Evolutionary conservation across 2,113 vertebrate species (phyloP), one percentile per base, ranked within the genome.

Genomic region (Phrynosoma platyrhinos): DNA sequence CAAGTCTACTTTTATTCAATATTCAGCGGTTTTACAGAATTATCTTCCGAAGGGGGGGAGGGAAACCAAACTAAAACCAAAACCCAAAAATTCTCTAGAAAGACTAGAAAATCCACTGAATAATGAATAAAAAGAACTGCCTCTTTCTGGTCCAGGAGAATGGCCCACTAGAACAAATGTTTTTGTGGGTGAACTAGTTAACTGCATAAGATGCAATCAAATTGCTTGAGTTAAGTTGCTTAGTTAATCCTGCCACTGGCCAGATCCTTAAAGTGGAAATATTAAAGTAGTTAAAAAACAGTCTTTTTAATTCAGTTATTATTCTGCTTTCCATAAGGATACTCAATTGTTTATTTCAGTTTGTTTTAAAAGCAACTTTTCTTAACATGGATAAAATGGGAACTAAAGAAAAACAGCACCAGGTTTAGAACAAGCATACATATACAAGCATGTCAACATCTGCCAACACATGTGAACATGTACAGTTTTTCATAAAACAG

Each of bases 1-100:
- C 18, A 94, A 91, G 52, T 7, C 36, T 79, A 53, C 9, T 86
- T 86, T 77, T 66, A 91, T 5, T 58, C 27, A 87, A 69, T 83
- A 83, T 74, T 75, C 52, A 91, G 30, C 86, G 85, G 0, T 0
- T 6, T 42, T 1, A 75, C 83, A 64, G 77, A 55, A 13, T 75
- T 78, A 88, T 69, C n/a, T 23, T 83, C 53, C 68, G 62, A 55
- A 47, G 47, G 47, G 47, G 47, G 47, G 7, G 7, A 83, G 42
- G 55, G 25, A 53, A 79, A 86, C 69, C 30, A 32, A 52, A 86
- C 53, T 32, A 66, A 62, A 47, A 47, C 47, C 20, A 68, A 64
- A 58, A 79, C 30, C 12, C 20, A 74, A 36, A 68, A 52, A 68
- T 13, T 13, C 69, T 58, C 36, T n/a, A 82, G 47, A 2, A 71